A percentile compares a stretch with the other conserved stretches of the same genome.
Conservation (phyloP, 2,888 invertebrate species). For the Tetrapedia diversipes region DNA sequence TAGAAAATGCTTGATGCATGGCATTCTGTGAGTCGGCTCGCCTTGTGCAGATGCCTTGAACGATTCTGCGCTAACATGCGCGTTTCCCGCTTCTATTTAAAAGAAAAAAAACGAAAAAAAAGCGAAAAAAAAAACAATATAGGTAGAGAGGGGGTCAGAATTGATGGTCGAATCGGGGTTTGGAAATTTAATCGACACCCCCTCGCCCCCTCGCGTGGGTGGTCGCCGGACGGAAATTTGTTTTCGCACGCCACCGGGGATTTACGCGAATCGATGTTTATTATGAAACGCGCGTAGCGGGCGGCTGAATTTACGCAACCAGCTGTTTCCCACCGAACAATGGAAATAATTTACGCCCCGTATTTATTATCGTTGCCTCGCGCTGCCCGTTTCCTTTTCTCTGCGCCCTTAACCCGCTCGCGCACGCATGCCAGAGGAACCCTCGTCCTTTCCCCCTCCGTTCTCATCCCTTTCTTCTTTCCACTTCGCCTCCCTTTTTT, state of each 20-base stretch:
- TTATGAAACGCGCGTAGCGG: constrained; percentile 22
- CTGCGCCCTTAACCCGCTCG: constrained; percentile 3
- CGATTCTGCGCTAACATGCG: too few species aligned
- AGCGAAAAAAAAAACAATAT: too few species aligned
- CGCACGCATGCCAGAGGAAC: not conserved
- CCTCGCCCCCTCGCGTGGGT: not conserved
- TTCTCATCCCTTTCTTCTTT: too few species aligned
- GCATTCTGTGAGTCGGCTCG: too few species aligned
- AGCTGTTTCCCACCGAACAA: constrained; percentile 45
- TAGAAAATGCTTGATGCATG: too few species aligned
- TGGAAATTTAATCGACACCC: not conserved
- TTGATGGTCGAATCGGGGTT: not conserved
- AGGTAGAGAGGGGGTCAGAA: too few species aligned
- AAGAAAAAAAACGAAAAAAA: too few species aligned
- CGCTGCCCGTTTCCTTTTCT: constrained; percentile 26
- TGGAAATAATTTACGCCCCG: constrained; percentile 42
- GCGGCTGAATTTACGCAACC: constrained; percentile 30
- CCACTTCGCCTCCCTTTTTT: not conserved
- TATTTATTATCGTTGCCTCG: constrained; percentile 29
- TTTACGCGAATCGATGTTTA: constrained; percentile 33
- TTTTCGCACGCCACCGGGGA: not conserved
- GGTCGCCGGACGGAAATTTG: constrained; percentile 6
- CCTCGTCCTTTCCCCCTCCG: not conserved
- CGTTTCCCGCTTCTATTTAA: too few species aligned
- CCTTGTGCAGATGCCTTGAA: too few species aligned